Evolutionary conservation across 2,888 invertebrate genomes (phyloP), one percentile per base, ranked within the genome.

Genomic region (Cetonia aurata): DNA sequence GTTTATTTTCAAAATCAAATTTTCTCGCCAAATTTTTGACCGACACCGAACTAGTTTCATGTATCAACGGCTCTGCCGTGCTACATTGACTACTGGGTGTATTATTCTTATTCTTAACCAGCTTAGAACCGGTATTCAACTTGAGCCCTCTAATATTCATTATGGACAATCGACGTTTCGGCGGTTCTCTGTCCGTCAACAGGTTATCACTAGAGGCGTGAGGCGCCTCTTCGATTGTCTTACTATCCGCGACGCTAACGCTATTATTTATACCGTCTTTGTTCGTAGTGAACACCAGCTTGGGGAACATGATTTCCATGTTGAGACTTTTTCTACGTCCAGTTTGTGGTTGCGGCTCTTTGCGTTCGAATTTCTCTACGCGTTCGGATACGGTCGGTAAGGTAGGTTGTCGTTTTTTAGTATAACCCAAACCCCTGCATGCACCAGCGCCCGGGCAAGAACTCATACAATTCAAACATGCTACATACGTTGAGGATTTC

Each of bases 211-310:
- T 41, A 31, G 19, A 19, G 25, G 37, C 8, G 37, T 37, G 37
- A 9, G 37, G 10, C 37, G 37, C 37, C 37, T 37, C 9, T 37
- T 37, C 9, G 2, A 37, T 10, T 10, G 37, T 37, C 33, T 44
- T 19, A 37, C 17, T 10, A 15, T n/a, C 48, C 10, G 17, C n/a
- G 3, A 62, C 55, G 37, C 44, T 53, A 33, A 53, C 55, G 85
- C 86, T 81, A 67, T 84, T 84, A 74, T 81, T 85, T 72, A 87
- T 86, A 60, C 84, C 87, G 73, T 87, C 85, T 72, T 86, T 85
- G 80, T 92, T 92, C 48, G 92, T 92, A 2, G 92, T 91, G 0
- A 88, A 92, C 3, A 90, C 86, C 69, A 92, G 84, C 72, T 88
- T 88, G 65, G 88, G 85, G 69, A 87, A 89, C 72, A 88, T 86